Conservation (phyloP, 23 tunicate species). For the Styela plicata region DNA sequence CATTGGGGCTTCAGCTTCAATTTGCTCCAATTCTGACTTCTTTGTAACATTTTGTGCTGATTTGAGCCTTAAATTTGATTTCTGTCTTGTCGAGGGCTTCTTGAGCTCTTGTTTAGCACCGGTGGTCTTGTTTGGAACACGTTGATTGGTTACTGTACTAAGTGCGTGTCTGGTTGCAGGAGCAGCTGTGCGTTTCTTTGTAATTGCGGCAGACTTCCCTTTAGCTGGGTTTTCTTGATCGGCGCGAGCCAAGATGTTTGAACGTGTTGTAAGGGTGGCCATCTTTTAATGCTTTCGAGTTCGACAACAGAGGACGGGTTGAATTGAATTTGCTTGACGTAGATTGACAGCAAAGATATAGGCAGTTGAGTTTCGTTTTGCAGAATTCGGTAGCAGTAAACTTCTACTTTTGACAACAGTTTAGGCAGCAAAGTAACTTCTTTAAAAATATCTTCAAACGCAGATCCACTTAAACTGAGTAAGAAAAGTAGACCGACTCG, state of each 20-base stretch:
- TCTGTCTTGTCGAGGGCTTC: conserved; percentile 2
- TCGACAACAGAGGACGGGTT: too few relatives aligned
- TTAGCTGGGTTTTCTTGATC: conserved; percentile 26
- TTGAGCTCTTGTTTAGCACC: not conserved
- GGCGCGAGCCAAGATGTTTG: not conserved
- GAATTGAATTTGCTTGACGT: too few relatives aligned
- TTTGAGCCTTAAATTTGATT: not conserved
- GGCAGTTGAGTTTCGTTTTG: too few relatives aligned
- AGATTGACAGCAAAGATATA: too few relatives aligned
- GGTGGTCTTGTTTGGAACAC: not conserved
- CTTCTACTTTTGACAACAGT: too few relatives aligned
- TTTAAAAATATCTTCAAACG: not conserved
- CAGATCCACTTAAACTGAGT: too few relatives aligned
- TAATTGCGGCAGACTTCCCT: conserved; percentile 43
- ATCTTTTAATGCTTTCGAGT: not conserved
- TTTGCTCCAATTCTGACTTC: conserved; percentile 9
- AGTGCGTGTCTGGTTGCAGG: conserved; percentile 53
- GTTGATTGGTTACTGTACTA: conserved; percentile 44
- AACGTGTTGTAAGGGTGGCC: not conserved
- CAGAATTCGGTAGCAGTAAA: too few relatives aligned
- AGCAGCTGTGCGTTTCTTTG: conserved; percentile 63
- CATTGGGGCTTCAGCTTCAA: conserved; percentile 32
- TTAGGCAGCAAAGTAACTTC: too few relatives aligned
- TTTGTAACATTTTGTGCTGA: not conserved
- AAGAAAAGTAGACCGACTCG: not conserved